These are phyloP conservation scores for Eolophus roseicapilla DNA, from an alignment of 2,113 vertebrate species.

Conservation along the genomic window DNA sequence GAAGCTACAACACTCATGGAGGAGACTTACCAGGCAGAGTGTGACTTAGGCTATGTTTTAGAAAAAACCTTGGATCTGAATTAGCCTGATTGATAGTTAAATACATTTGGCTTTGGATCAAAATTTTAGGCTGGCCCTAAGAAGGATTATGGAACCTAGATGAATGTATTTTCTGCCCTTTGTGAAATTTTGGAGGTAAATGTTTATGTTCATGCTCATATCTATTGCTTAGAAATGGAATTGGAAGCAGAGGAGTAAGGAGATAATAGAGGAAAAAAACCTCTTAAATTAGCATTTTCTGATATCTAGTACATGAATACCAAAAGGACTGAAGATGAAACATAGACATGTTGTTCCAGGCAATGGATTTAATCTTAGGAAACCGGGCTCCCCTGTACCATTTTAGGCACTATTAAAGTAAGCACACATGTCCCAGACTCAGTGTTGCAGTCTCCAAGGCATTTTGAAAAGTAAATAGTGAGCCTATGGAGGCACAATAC, in stretches of 20 bases:
- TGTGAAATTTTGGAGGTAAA: not conserved
- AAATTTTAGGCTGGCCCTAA: not conserved
- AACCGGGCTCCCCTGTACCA: not conserved
- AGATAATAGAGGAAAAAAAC: not conserved
- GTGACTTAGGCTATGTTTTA: not conserved
- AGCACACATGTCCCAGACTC: not conserved
- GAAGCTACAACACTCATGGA: not conserved
- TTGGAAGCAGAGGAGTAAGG: not conserved
- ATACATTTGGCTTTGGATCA: not conserved
- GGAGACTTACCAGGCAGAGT: not conserved
- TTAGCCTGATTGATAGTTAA: not conserved
- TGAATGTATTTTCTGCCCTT: not conserved
- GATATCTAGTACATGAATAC: not conserved
- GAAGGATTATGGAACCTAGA: not conserved
- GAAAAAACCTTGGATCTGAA: not conserved
- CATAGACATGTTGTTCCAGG: not conserved
- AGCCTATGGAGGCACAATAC: not conserved
- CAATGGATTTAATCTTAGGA: not conserved
- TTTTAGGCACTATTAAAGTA: not conserved
- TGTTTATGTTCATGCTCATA: not conserved
- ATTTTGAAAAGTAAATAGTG: not conserved
- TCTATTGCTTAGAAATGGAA: not conserved
- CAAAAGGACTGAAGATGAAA: not conserved
- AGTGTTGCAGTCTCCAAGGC: not conserved
- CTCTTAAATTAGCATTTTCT: not conserved